phyloP scores from a whole-genome alignment of 2,888 invertebrate species.

The Philonicus albiceps region DNA sequence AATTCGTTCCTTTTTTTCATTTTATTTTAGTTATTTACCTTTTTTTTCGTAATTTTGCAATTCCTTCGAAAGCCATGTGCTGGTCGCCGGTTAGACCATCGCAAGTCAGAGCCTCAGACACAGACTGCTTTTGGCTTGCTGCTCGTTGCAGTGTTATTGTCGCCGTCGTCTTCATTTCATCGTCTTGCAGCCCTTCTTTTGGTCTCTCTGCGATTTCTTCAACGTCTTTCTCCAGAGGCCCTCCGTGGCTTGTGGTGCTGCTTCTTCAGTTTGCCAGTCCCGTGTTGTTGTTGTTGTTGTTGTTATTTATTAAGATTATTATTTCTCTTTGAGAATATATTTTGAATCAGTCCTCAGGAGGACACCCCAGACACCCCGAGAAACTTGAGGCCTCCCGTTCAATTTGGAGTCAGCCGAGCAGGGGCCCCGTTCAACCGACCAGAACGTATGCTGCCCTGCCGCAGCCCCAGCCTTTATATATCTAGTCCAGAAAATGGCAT shows the following conservation, averaged over 20 bases:
- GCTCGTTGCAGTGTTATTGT: background rate
- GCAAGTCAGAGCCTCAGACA: background rate
- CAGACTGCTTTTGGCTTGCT: slow-evolving; percentile 3
- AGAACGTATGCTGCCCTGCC: slow-evolving; percentile 5
- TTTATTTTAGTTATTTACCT: background rate
- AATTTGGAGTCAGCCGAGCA: slow-evolving; percentile 8
- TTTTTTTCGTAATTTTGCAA: background rate
- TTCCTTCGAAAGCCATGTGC: slow-evolving; percentile 47
- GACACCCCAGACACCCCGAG: background rate
- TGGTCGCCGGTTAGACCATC: slow-evolving; percentile 47
- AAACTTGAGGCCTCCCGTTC: slow-evolving; percentile 26
- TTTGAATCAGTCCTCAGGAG: slow-evolving; percentile 30
- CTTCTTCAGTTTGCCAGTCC: slow-evolving; percentile 13
- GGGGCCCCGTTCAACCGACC: background rate
- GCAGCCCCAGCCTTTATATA: background rate
- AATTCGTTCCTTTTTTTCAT: background rate
- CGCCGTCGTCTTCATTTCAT: background rate
- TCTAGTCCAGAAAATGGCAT: slow-evolving; percentile 37
- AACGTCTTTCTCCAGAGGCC: background rate
- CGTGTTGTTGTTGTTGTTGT: slow-evolving; percentile 45
- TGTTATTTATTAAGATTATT: slow-evolving; percentile 37
- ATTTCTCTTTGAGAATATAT: slow-evolving; percentile 32
- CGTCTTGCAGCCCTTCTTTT: background rate
- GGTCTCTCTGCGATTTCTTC: background rate
- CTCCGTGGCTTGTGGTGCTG: background rate